A percentile compares a stretch with the other conserved stretches of the same genome.
Conservation (phyloP, 2,888 invertebrate species). For the Tribolium freemani region DNA sequence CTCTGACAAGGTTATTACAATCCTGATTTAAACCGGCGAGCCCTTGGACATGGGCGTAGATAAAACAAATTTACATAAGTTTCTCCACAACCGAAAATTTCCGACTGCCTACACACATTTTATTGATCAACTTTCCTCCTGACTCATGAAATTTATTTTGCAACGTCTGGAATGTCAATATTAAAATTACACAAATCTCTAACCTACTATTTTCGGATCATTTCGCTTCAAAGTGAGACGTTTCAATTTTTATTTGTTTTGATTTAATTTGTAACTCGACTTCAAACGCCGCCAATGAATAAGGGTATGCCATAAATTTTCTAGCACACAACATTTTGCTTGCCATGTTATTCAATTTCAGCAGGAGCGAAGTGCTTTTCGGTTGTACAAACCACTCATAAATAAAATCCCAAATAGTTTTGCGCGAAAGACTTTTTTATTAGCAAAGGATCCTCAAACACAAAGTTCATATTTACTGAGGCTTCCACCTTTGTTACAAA, state of each 20-base stretch:
- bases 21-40: constrained; percentile 38
- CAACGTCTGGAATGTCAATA: not conserved
- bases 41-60: constrained; percentile 34
- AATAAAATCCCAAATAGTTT: constrained; percentile 40
- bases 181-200: not conserved
- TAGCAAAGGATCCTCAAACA: not conserved
- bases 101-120: not conserved
- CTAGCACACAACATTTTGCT: constrained; percentile 40
- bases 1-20: constrained; percentile 41
- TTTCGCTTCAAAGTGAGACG: not conserved
- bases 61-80: constrained; percentile 28
- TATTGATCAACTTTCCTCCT: not conserved
- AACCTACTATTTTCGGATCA: not conserved
- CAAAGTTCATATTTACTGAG: not conserved
- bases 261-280: constrained; percentile 25
- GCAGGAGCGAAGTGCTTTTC: constrained; percentile 42
- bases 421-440: not conserved
- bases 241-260: constrained; percentile 11
- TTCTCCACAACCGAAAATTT: not conserved
- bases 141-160: not conserved
- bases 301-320: constrained; percentile 39
- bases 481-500: no score
- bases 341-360: constrained; percentile 46
- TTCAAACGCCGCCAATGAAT: constrained; percentile 43
- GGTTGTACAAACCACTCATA: constrained; percentile 44